phyloP scores from a whole-genome alignment of 2,797 vertebrate genomes.

The Melanotaenia trifasciata region DNA sequence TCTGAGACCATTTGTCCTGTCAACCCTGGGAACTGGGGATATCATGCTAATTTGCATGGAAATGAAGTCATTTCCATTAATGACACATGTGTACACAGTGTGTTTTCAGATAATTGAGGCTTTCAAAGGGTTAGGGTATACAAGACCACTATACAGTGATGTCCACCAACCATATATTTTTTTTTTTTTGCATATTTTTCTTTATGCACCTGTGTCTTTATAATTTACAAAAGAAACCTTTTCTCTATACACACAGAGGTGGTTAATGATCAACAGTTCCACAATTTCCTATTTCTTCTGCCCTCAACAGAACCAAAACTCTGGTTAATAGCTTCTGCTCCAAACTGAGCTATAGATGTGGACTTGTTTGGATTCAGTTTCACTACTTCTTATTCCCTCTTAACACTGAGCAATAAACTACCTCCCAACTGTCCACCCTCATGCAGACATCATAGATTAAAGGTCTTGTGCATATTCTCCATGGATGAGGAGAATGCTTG shows the following conservation, averaged over 20 bases:
- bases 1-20: background rate
- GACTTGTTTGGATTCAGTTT: conserved; percentile 37
- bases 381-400: conserved; percentile 29
- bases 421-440: conserved; percentile 26
- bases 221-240: background rate
- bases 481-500: conserved; percentile 25
- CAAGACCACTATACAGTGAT: background rate
- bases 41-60: background rate
- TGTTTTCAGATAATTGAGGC: background rate
- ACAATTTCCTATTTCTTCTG: background rate
- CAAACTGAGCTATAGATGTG: conserved; percentile 26
- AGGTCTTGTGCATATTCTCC: conserved; percentile 52
- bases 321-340: background rate
- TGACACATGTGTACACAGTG: background rate
- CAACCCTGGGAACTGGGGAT: background rate
- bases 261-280: background rate
- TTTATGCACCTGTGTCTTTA: background rate
- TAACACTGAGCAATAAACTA: conserved; percentile 44
- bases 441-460: conserved; percentile 38
- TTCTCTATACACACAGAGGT: background rate
- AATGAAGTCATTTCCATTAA: background rate
- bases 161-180: too few relatives aligned
- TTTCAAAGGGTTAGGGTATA: background rate
- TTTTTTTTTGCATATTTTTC: too few relatives aligned
- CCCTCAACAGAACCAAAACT: background rate